Conservation (phyloP, 64 coral and sea anemone genomes). For the Stylophora pistillata region DNA sequence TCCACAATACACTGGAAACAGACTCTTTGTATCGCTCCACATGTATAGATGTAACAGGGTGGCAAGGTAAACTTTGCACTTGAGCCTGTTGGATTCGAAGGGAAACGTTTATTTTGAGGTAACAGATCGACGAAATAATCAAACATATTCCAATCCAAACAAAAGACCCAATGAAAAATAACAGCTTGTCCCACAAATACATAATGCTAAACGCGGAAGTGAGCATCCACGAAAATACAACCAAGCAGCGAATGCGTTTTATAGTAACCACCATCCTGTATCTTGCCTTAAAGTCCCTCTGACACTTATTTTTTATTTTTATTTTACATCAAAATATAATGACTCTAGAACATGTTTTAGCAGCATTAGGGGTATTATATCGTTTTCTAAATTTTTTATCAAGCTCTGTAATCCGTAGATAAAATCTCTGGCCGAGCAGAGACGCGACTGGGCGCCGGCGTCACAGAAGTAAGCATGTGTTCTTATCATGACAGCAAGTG, state of each 20-base stretch:
- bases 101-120: not conserved
- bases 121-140: not conserved
- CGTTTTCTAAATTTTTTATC: too few relatives aligned
- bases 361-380: too few relatives aligned
- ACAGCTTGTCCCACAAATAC: not conserved
- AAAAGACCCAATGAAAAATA: not conserved
- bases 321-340: too few relatives aligned
- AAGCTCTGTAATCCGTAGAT: too few relatives aligned
- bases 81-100: not conserved
- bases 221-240: not conserved
- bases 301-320: too few relatives aligned
- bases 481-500: too few relatives aligned
- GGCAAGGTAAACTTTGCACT: not conserved
- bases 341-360: too few relatives aligned
- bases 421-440: too few relatives aligned
- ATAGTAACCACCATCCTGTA: constrained; percentile 5
- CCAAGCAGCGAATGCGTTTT: not conserved
- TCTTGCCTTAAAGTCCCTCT: constrained; percentile 12
- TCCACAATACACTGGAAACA: not conserved
- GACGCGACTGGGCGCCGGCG: too few relatives aligned
- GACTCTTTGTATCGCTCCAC: not conserved
- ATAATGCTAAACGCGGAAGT: not conserved
- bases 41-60: not conserved
- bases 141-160: not conserved
- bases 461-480: too few relatives aligned